Evolutionary conservation across 1,140 invertebrate genomes (phyloP).

Genomic region (Papilio machaon): DNA sequence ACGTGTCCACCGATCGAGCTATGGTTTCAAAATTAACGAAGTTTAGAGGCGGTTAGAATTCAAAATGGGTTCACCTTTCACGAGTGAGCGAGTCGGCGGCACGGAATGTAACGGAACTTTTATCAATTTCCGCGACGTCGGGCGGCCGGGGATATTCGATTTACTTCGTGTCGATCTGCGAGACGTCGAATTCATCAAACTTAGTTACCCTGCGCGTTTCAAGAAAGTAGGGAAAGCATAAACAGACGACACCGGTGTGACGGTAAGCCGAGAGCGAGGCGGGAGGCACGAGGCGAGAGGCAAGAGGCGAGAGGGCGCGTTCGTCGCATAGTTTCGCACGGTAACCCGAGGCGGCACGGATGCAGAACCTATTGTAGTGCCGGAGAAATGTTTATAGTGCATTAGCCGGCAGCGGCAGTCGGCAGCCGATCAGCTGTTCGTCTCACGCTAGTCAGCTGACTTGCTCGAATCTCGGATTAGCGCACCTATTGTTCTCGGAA

Average conservation of each 20-base stretch:
- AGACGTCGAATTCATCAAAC: neutral
- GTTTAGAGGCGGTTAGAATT: conserved; percentile 32
- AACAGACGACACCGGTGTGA: conserved; percentile 18
- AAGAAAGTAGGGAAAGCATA: conserved; percentile 31
- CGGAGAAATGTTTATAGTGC: conserved; percentile 49
- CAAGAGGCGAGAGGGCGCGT: conserved; percentile 47
- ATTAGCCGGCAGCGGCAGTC: conserved; percentile 21
- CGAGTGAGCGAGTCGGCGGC: neutral
- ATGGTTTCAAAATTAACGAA: conserved; percentile 33
- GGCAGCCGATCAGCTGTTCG: conserved; percentile 47
- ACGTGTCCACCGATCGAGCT: neutral
- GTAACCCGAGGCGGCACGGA: conserved; percentile 54
- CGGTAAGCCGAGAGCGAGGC: conserved; percentile 48
- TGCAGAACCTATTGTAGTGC: conserved; percentile 50
- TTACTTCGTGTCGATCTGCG: neutral
- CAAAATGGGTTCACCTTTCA: neutral
- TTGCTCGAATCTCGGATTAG: conserved; percentile 54
- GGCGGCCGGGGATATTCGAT: conserved; percentile 10
- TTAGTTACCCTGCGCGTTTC: neutral
- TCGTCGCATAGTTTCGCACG: conserved; percentile 74
- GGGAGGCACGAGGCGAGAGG: conserved; percentile 52
- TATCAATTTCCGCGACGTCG: conserved; percentile 16
- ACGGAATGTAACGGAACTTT: conserved; percentile 15
- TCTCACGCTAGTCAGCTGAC: conserved; percentile 64
- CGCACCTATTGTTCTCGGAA: conserved; percentile 56